Conservation (phyloP, 2,797 vertebrate genomes). For the Anabacerthia variegaticeps region DNA sequence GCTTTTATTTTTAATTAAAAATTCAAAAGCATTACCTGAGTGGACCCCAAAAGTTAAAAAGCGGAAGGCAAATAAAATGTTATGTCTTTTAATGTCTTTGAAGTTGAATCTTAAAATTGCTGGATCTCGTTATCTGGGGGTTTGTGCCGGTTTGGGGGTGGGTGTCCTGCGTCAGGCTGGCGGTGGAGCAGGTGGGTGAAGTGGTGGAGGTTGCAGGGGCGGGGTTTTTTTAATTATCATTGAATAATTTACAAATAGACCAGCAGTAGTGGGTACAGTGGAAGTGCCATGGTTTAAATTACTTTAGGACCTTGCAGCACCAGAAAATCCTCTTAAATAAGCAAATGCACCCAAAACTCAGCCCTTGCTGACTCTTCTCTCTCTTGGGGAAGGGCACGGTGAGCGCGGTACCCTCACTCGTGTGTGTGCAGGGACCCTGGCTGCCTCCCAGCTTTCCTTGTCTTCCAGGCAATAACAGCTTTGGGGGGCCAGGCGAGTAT, state of each 20-base stretch:
- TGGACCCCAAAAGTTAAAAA: conserved; percentile 45
- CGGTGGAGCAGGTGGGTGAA: background rate
- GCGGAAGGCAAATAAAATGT: conserved; percentile 53
- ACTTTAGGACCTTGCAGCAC: background rate
- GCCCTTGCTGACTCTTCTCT: background rate
- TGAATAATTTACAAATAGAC: conserved; percentile 14
- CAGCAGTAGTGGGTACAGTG: background rate
- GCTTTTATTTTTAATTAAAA: conserved; percentile 66
- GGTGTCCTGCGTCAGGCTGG: background rate
- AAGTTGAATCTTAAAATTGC: background rate
- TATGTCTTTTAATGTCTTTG: conserved; percentile 36
- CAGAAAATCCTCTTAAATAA: background rate
- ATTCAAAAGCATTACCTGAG: conserved; percentile 29
- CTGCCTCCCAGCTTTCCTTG: background rate
- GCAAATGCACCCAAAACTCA: background rate
- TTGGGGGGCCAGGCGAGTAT: background rate
- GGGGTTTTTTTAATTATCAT: background rate
- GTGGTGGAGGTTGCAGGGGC: background rate
- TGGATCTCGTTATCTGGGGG: background rate
- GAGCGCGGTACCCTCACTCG: rapidly evolving
- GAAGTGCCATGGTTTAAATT: background rate
- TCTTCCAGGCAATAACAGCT: background rate
- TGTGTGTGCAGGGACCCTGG: background rate
- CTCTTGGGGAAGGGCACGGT: rapidly evolving
- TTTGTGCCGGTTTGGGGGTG: background rate